Evolutionary conservation across 2,888 invertebrate genomes (phyloP).

Genomic region (Abrostola tripartita): DNA sequence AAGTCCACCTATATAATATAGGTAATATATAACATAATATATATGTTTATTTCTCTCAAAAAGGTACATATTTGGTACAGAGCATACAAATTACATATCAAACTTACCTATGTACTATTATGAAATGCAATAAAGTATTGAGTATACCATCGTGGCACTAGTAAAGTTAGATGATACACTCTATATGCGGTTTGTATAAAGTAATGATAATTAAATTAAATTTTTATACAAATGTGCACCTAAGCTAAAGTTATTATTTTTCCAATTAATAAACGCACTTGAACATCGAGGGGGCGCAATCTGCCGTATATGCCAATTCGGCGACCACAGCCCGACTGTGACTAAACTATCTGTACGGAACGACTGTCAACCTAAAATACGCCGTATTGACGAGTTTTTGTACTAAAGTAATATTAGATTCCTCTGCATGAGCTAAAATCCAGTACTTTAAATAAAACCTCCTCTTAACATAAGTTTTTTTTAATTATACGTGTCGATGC

Average conservation of each 20-base stretch:
- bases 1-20: too few relatives aligned
- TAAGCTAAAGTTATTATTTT: slow-evolving; percentile 27
- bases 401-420: not conserved
- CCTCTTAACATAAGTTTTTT: too few relatives aligned
- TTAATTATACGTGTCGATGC: not conserved
- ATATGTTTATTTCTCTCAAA: too few relatives aligned
- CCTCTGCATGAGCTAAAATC: not conserved
- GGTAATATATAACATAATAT: too few relatives aligned
- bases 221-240: slow-evolving; percentile 21
- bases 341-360: slow-evolving; percentile 1
- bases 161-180: too few relatives aligned
- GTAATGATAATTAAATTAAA: not conserved
- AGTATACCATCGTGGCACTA: too few relatives aligned
- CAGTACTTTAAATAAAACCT: too few relatives aligned
- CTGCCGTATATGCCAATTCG: slow-evolving; percentile 30
- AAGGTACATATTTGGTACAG: too few relatives aligned
- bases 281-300: not conserved
- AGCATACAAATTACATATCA: too few relatives aligned
- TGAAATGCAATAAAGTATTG: too few relatives aligned
- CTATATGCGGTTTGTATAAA: too few relatives aligned
- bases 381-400: not conserved
- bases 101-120: too few relatives aligned
- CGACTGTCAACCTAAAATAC: not conserved
- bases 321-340: slow-evolving; percentile 9
- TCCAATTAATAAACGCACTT: not conserved